Base-by-base conservation (phyloP, 37 sponge, comb jelly and placozoan species). In the Halichondria panicea region DNA sequence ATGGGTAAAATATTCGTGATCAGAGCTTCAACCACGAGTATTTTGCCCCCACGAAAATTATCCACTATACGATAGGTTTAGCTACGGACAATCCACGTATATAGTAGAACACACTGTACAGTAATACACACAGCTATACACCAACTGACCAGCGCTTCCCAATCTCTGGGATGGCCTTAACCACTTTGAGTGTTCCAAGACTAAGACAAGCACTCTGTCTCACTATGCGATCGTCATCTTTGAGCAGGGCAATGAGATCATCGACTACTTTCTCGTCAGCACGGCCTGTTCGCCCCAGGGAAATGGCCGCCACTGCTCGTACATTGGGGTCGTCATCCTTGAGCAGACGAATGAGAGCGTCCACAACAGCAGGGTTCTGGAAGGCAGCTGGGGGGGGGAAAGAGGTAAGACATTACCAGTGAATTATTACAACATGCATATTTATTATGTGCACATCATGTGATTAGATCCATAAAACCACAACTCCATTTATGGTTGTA, bases 271-370 rank as follows among this genome's bases (percentile, higher is more conserved):
- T 31, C 32, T 89, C 90, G 8, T 80, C 76, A 1, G 53, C 48
- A 22, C 58, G 39, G 25, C 87, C 95, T 32, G 93, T 86, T 4
- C 89, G 84, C 27, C 92, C 93, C 27, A 97, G 88, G 66, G 99
- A 95, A 21, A 97, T 95, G 74, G 90, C 90, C 0, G 99, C 99
- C 64, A 97, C 92, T 25, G 99, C 93, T 12, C 99, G 85, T 37
- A 97, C 91, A 68, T 97, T 97, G 25, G 99, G 91, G 59, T 97
- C 99, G 0, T 43, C 30, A 35, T 94, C 95, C 0, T 73, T 52
- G 54, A 97, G 79, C 42, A 97, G 81, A 24, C 78, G 70, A 39
- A 86, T 15, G 27, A 97, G 78, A 24, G 99, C 95, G 13, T 84
- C 85, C 40, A 97, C 68, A 48, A 97, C 95, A 21, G 95, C 93